These are phyloP conservation scores for Buceros bicornis DNA, from an alignment of 2,797 vertebrate species.

Conservation along the genomic window DNA sequence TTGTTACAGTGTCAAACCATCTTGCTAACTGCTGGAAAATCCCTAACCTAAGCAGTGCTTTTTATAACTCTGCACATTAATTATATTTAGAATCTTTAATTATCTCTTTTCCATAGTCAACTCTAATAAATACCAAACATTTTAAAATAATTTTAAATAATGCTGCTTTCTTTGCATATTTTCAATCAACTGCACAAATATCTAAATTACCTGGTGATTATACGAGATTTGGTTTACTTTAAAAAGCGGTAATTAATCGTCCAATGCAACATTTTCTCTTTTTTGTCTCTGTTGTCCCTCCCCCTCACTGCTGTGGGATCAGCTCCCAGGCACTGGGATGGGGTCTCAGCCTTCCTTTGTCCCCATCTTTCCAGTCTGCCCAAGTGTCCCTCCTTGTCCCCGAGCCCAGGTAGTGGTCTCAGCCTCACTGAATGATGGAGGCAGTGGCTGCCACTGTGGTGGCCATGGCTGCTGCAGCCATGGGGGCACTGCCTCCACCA, in stretches of 20 bases:
- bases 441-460: fast-evolving
- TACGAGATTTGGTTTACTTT: neutral
- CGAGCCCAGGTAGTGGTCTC: neutral
- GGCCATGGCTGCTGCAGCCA: neutral
- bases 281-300: neutral
- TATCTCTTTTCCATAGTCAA: conserved; percentile 50
- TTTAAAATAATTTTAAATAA: conserved; percentile 69
- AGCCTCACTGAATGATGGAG: fast-evolving
- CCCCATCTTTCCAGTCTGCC: neutral
- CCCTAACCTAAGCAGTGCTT: conserved; percentile 62
- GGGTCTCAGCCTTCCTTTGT: neutral
- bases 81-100: conserved; percentile 73
- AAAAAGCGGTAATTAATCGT: conserved; percentile 21
- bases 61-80: conserved; percentile 66
- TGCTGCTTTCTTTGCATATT: conserved; percentile 64
- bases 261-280: neutral
- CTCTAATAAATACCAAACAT: conserved; percentile 62
- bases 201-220: conserved; percentile 67
- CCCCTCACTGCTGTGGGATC: neutral
- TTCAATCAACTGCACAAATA: conserved; percentile 68
- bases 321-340: fast-evolving
- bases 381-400: neutral
- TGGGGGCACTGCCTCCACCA: neutral
- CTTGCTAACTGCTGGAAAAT: conserved; percentile 54
- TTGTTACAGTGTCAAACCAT: conserved; percentile 45